A percentile compares a stretch with the other conserved stretches of the same genome.
These are phyloP conservation scores for Poeciliopsis gracilis DNA, from an alignment of 2,797 vertebrate species.

Conservation along the genomic window DNA sequence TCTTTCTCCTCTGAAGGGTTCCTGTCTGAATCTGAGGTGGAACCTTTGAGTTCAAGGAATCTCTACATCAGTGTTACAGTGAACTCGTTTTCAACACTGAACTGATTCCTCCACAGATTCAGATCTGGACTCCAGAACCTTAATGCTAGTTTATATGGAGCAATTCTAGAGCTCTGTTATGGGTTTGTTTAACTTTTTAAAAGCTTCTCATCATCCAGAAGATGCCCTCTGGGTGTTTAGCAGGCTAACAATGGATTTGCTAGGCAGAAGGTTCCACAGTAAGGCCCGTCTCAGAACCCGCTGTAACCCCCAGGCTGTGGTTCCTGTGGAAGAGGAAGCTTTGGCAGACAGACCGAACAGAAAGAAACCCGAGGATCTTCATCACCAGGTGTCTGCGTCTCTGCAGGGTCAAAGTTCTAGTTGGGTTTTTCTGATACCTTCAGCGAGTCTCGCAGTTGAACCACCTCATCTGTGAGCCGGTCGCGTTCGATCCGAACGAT, in stretches of 20 bases:
- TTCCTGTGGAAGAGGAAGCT: neutral
- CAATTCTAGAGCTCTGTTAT: neutral
- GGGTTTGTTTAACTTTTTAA: neutral
- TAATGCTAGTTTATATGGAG: neutral
- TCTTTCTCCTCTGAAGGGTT: neutral
- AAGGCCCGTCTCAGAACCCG: neutral
- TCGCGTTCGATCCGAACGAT: conserved; percentile 88
- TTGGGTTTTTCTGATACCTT: conserved; percentile 84
- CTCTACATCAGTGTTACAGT: neutral
- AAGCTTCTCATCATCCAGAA: neutral
- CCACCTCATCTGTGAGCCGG: conserved; percentile 87
- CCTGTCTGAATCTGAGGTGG: neutral
- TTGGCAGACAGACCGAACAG: neutral
- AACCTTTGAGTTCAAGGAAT: neutral
- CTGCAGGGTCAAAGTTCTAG: neutral
- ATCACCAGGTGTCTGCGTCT: neutral
- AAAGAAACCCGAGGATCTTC: neutral
- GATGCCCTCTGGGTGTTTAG: neutral
- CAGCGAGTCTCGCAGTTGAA: conserved; percentile 83
- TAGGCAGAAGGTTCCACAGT: neutral
- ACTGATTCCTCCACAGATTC: neutral
- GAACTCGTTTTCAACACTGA: neutral
- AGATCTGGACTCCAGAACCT: neutral
- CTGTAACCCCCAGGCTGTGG: neutral
- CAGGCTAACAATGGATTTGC: neutral